Conservation (phyloP, 2,113 vertebrate genomes). For the Nipponia nippon region DNA sequence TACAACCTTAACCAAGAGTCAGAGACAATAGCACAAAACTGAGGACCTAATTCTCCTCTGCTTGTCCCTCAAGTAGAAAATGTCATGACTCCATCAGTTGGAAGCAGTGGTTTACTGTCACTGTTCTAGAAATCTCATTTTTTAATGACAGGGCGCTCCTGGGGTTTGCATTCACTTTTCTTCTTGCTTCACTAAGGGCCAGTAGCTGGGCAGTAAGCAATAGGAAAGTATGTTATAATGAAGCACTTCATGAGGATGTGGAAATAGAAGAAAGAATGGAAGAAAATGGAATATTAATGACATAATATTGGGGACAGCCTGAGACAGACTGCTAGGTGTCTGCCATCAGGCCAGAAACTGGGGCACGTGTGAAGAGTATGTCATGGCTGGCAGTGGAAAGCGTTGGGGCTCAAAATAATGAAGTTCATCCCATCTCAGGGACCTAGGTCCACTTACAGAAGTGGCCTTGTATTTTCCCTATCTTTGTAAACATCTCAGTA, state of each 20-base stretch:
- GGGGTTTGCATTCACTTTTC: neutral
- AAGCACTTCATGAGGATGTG: neutral
- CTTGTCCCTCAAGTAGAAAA: neutral
- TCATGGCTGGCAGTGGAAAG: neutral
- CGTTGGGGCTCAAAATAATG: neutral
- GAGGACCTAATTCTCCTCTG: neutral
- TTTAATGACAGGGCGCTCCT: neutral
- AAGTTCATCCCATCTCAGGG: neutral
- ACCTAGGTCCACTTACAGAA: neutral
- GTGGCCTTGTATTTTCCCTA: neutral
- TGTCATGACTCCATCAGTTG: neutral
- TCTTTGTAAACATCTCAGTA: neutral
- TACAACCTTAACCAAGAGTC: neutral
- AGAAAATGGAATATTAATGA: neutral
- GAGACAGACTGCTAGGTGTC: neutral
- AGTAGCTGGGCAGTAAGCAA: neutral
- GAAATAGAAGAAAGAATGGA: neutral
- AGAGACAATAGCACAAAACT: neutral
- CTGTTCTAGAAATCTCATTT: neutral
- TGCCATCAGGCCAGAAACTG: neutral
- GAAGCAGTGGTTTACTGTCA: neutral
- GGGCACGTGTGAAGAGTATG: neutral
- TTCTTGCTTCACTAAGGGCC: neutral
- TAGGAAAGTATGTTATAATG: neutral
- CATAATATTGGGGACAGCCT: neutral